Base-by-base conservation (phyloP, 2,888 invertebrate species). In the Ellobium chinense region DNA sequence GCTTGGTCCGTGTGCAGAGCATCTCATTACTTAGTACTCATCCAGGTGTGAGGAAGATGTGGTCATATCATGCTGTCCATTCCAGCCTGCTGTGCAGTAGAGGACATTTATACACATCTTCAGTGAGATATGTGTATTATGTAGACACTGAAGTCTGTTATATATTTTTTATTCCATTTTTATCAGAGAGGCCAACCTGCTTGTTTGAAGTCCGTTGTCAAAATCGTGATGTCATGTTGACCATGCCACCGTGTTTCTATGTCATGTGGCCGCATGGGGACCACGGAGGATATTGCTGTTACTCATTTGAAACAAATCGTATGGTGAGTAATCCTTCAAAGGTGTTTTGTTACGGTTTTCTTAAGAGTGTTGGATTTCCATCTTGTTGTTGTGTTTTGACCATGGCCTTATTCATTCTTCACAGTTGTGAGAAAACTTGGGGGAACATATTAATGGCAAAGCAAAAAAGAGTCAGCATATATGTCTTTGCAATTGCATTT, bases 151-250 rank as follows among this genome's bases (percentile, higher is more conserved):
- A 5, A 60, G n/a, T 60, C 60, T 60, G 27, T 24, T 24, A 31
- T 29, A 29, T 65, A 65, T n/a, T 60, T n/a, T 29, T 65, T 65
- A 65, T n/a, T 60, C 60, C 21, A 60, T 60, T 60, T 65, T 31
- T 62, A 3, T 1, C 69, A 79, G 80, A 74, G 46, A 14, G 24
- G 12, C 80, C 80, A 29, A 36, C 39, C 1, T 80, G 80, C 36
- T 29, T 80, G 62, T 80, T 80, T 73, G 74, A 80, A 31, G 80
- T 80, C 14, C 80, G 74, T 0, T 80, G 80, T 60, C 37, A 60
- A 18, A 58, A 73, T 24, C 37, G 74, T 31, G 80, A 80, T 68
- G 80, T 80, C 12, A 80, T 80, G 74, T 21, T 80, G 18, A 74
- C 80, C 5, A 73, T 80, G 73, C 80, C 74, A 4, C 80, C 80